Conservation (phyloP, 1,140 invertebrate species). For the Holcopasites calliopsidis region DNA sequence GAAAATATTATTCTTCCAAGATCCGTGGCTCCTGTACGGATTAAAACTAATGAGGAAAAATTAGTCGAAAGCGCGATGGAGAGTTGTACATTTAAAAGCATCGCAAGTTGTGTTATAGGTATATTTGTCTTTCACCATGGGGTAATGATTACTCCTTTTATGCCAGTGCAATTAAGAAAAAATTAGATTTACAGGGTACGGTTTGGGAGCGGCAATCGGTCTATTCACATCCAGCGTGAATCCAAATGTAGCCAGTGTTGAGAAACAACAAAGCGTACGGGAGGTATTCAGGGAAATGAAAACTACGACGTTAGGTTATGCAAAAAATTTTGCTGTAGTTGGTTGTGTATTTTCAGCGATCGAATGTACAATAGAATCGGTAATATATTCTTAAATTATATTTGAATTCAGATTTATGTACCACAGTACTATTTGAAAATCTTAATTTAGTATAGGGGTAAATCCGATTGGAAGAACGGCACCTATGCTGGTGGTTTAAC, state of each 20-base stretch:
- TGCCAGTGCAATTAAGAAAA: background rate
- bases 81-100: constrained; percentile 95
- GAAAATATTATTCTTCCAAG: constrained; percentile 92
- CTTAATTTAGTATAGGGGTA: constrained; percentile 89
- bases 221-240: constrained; percentile 97
- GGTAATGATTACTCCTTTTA: background rate
- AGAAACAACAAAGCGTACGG: constrained; percentile 90
- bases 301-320: constrained; percentile 92
- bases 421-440: constrained; percentile 18
- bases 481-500: constrained; percentile 96
- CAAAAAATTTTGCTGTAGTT: constrained; percentile 98
- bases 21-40: constrained; percentile 85
- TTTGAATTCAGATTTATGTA: constrained; percentile 21
- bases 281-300: constrained; percentile 96
- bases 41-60: constrained; percentile 93
- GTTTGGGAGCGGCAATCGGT: constrained; percentile 94
- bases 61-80: constrained; percentile 92
- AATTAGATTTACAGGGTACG: constrained; percentile 87
- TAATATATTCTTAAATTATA: constrained; percentile 72
- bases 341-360: constrained; percentile 95
- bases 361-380: constrained; percentile 95
- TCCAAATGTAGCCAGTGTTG: constrained; percentile 89
- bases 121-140: constrained; percentile 19
- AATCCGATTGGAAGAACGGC: constrained; percentile 97
- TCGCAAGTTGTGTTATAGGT: constrained; percentile 89